Base-by-base conservation (phyloP, 2,888 invertebrate genomes). In the Drosophila anomalata region DNA sequence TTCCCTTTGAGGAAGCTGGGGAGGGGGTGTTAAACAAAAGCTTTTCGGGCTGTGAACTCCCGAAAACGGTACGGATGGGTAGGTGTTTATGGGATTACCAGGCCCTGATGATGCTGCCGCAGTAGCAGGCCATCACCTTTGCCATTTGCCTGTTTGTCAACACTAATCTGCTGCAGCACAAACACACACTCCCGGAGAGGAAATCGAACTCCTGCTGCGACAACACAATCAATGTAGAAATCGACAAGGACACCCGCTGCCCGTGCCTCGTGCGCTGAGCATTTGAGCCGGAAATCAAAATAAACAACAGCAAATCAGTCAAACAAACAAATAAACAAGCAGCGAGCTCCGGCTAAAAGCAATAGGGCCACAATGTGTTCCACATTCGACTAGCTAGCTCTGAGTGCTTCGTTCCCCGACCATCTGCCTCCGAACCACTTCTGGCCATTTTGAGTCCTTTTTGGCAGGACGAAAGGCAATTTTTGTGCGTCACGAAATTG, bases 271-370 rank as follows among this genome's bases (percentile, higher is more conserved):
- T 46, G 56, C 22, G 42, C 68, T 55, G 76, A 73, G 77, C 69
- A 79, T 87, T 87, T 79, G 82, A 83, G 82, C 87, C 82, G 82
- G 82, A 83, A 83, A 83, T 83, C 88, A 85, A 83, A 83, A 83
- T 83, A 83, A 83, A 83, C 82, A 83, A 79, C 79, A 73, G 87
- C 82, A 83, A 83, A 83, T 83, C 82, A 83, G 85, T 83, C 82
- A 83, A 83, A 83, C 87, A 83, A 82, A 87, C 87, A 82, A 73
- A 72, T 72, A 72, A 72, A 68, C 73, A 76, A 83, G 76, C 70
- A 73, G 51, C 61, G 52, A 59, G 62, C 68, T 66, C 51, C 26
- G 63, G 58, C 79, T 87, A 81, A 87, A 85, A 85, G 87, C 87
- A 87, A 82, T 87, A 82, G 79, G 85, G 75, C 65, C 76, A 51